These are phyloP conservation scores for Drosophila nigromelanica DNA, from an alignment of 1,140 invertebrate genomes.

Conservation along the genomic window DNA sequence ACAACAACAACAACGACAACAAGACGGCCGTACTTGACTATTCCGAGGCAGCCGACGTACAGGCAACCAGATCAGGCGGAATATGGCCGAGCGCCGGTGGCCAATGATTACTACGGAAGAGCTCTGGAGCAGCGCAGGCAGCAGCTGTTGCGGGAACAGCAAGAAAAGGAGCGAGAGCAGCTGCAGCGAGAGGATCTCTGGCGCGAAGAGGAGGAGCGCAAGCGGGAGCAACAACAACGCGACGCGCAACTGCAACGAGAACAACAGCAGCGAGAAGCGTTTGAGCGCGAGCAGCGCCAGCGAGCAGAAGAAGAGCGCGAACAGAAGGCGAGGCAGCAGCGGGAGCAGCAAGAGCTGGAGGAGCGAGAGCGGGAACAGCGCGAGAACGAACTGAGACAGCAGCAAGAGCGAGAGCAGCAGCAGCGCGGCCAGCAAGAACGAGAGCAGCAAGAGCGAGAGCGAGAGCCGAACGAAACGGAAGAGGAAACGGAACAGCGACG, in stretches of 20 bases:
- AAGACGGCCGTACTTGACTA: slow-evolving; percentile 40
- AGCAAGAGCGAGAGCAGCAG: slow-evolving; percentile 22
- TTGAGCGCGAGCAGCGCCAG: slow-evolving; percentile 10
- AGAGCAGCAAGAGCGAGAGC: slow-evolving; percentile 6
- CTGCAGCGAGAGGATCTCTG: slow-evolving; percentile 7
- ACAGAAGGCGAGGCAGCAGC: slow-evolving; percentile 7
- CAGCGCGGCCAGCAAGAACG: slow-evolving; percentile 14
- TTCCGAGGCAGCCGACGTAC: slow-evolving; percentile 6
- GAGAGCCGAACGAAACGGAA: not conserved
- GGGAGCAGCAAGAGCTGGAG: slow-evolving; percentile 14
- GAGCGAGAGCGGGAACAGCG: slow-evolving; percentile 20
- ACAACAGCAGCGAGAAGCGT: not conserved
- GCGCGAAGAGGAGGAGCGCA: slow-evolving; percentile 13
- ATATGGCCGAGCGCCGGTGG: not conserved
- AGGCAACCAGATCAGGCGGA: slow-evolving; percentile 15
- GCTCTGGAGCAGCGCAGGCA: slow-evolving; percentile 21
- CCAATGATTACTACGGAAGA: slow-evolving; percentile 8
- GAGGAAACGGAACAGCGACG: not conserved
- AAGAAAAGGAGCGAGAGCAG: slow-evolving; percentile 39
- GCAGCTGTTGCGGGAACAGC: slow-evolving; percentile 7
- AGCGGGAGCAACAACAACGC: slow-evolving; percentile 8
- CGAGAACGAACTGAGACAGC: slow-evolving; percentile 11
- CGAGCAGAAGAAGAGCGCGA: slow-evolving; percentile 22
- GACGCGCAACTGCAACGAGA: slow-evolving; percentile 25
- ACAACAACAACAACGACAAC: slow-evolving; percentile 37